phyloP scores from a whole-genome alignment of 2,113 vertebrate genomes.

The Osmerus mordax region DNA sequence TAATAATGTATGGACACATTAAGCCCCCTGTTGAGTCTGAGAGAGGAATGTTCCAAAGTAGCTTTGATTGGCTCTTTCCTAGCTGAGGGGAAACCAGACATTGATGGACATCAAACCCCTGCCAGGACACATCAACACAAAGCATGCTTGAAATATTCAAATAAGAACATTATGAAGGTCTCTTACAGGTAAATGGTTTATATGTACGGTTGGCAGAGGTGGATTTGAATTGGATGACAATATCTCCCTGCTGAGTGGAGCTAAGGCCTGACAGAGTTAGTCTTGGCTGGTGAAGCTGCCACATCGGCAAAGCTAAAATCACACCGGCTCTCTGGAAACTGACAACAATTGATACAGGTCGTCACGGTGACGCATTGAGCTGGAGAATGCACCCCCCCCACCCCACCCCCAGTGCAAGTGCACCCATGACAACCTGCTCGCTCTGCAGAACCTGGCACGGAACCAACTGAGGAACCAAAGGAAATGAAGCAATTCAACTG shows the following conservation, averaged over 20 bases:
- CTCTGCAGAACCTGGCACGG: background rate
- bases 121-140: too few relatives aligned
- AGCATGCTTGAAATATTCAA: too few relatives aligned
- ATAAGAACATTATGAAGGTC: too few relatives aligned
- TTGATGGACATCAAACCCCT: background rate
- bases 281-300: background rate
- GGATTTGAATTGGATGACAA: background rate
- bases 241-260: background rate
- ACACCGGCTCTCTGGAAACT: background rate
- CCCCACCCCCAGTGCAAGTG: background rate
- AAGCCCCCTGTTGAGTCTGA: constrained; percentile 21
- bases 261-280: background rate
- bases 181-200: too few relatives aligned
- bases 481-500: background rate
- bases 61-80: constrained; percentile 20
- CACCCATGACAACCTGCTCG: constrained; percentile 2
- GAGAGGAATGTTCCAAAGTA: constrained; percentile 20
- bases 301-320: background rate
- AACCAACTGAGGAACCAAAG: background rate
- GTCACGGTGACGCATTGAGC: background rate
- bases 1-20: background rate
- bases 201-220: background rate
- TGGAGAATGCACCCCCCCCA: background rate
- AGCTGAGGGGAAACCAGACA: constrained; percentile 7
- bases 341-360: background rate